Base-by-base conservation (phyloP, 2,797 vertebrate genomes). In the Silurus lanzhouensis region DNA sequence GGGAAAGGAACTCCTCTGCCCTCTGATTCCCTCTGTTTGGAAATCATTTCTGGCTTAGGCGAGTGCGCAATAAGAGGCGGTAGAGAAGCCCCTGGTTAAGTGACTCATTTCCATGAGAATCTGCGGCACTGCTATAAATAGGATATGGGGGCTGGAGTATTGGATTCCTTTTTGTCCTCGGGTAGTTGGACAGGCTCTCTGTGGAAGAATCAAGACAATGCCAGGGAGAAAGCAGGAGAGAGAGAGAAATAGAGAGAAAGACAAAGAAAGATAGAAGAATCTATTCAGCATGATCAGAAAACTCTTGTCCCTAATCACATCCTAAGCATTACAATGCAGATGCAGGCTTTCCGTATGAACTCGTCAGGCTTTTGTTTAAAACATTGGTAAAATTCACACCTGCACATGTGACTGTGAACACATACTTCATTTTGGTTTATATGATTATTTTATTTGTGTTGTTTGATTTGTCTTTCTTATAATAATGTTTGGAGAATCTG, bases 91-190 rank as follows among this genome's bases (percentile, higher is more conserved):
- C 68, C 85, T 72, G 81, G 66, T 88, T 89, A 87, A 89, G 74
- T 84, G 86, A 87, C 91, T 91, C 92, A 87, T 89, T 88, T 87
- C 86, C 82, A 85, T 80, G 87, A 88, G 85, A 89, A 87, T 89
- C 90, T 83, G 89, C 77, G 88, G 91, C 87, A 92, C 83, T 88
- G 88, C 90, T 91, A 92, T 93, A 94, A 94, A 93, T 95, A 93
- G 93, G 92, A 93, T 92, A 93, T 91, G 91, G 84, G 91, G 92
- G 92, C 91, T 90, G 92, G 90, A 91, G 93, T 93, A 92, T 94
- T 92, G 91, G 92, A 93, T 88, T 94, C 92, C 89, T 92, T 91
- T 92, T 92, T 90, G 91, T 92, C 88, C 86, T 86, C 66, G 71
- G 85, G 74, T 82, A 87, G 83, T 70, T 85, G 85, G 81, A 74